Percentiles rank a stretch among this genome's conserved stretches.
These are phyloP conservation scores for Morphnarchus princeps DNA, from an alignment of 2,113 vertebrate species.

Conservation along the genomic window DNA sequence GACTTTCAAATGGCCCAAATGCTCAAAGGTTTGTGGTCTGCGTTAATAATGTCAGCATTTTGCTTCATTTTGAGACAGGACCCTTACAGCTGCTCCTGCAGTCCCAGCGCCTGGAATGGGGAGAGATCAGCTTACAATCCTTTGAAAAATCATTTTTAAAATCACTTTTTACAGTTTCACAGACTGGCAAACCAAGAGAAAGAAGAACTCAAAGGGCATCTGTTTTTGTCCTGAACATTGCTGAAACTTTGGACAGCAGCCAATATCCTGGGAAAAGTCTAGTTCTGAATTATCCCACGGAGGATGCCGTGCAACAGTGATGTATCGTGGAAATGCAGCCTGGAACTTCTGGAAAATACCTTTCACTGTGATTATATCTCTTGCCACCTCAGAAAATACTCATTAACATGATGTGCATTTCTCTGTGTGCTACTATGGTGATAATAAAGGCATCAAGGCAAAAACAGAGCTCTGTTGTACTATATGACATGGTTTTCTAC, in stretches of 20 bases:
- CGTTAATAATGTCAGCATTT: background rate
- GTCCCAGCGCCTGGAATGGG: fast-evolving
- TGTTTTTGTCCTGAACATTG: background rate
- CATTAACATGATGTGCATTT: background rate
- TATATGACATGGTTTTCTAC: background rate
- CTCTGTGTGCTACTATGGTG: background rate
- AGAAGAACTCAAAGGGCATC: background rate
- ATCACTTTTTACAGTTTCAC: background rate
- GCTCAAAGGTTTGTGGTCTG: background rate
- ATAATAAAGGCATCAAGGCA: background rate
- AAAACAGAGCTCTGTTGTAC: background rate
- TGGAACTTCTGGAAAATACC: background rate
- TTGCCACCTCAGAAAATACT: background rate
- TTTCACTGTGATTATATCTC: background rate
- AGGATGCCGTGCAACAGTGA: background rate
- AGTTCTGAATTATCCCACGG: background rate
- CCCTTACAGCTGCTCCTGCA: background rate
- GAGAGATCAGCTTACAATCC: background rate
- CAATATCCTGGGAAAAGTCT: background rate
- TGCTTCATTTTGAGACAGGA: background rate
- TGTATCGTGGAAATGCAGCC: background rate
- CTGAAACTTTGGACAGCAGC: background rate
- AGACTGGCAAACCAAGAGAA: background rate
- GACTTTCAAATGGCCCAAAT: background rate
- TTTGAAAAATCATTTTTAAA: background rate